These are phyloP conservation scores for Pocillopora grandis DNA, from an alignment of 92 coral and sea anemone genomes.

Conservation along the genomic window DNA sequence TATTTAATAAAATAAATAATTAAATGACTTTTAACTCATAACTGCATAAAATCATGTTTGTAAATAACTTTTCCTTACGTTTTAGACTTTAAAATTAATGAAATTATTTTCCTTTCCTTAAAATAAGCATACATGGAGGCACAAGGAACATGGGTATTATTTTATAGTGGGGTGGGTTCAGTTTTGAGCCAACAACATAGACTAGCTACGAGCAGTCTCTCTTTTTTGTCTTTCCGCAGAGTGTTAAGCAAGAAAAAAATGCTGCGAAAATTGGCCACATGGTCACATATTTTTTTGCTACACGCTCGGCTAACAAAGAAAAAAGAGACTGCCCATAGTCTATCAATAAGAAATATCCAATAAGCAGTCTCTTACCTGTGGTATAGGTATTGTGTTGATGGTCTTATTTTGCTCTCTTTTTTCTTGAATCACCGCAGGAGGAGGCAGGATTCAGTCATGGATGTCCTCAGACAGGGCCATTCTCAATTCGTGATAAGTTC, in stretches of 20 bases:
- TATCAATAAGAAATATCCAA: background rate
- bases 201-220: background rate
- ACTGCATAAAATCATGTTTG: background rate
- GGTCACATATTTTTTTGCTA: background rate
- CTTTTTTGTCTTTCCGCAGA: background rate
- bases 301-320: background rate
- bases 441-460: conserved; percentile 25
- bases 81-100: background rate
- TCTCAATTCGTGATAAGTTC: conserved; percentile 49
- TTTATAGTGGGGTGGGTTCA: background rate
- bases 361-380: conserved; percentile 24
- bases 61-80: background rate
- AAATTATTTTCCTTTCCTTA: background rate
- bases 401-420: conserved; percentile 25
- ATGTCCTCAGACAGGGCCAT: conserved; percentile 41
- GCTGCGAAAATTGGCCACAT: background rate
- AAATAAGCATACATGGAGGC: background rate
- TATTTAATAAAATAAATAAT: too few species aligned
- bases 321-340: too few species aligned
- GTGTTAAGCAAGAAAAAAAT: background rate
- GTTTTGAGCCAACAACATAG: background rate
- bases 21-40: background rate
- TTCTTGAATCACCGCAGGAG: conserved; percentile 22
- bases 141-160: background rate
- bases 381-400: conserved; percentile 22